Evolutionary conservation across 2,888 invertebrate species (phyloP).

Genomic region (Himalopsyche kuldschensis): DNA sequence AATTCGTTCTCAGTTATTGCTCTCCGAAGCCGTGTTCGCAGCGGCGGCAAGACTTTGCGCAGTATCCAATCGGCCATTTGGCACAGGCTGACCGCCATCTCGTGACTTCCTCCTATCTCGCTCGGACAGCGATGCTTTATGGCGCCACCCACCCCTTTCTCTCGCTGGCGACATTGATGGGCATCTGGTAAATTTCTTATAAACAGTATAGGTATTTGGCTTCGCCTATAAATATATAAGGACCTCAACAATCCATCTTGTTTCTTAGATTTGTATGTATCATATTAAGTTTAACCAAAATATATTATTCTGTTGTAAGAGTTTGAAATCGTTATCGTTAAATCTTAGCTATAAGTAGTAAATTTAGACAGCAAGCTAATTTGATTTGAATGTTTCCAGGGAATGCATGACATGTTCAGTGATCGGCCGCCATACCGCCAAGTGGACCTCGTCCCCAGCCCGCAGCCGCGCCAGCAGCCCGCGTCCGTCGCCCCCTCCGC

Average conservation of each 20-base stretch:
- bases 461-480: constrained; percentile 55
- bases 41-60: neutral
- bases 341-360: too few relatives aligned
- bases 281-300: too few relatives aligned
- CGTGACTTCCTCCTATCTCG: neutral
- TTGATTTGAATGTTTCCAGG: constrained; percentile 54
- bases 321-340: too few relatives aligned
- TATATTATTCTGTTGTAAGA: too few relatives aligned
- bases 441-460: constrained; percentile 42
- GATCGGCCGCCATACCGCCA: constrained; percentile 42
- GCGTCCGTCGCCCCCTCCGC: constrained; percentile 54
- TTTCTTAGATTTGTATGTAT: too few relatives aligned
- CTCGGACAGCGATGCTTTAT: neutral
- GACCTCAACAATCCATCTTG: too few relatives aligned
- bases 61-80: neutral
- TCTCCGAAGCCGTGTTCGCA: neutral
- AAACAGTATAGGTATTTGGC: too few relatives aligned
- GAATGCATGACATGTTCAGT: constrained; percentile 87
- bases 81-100: neutral
- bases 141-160: neutral
- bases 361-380: too few relatives aligned
- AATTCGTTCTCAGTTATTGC: neutral
- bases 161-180: neutral
- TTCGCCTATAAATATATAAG: too few relatives aligned
- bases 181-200: neutral